Percentiles rank a stretch among this genome's conserved stretches.
These are phyloP conservation scores for Channa maculata DNA, from an alignment of 2,113 vertebrate species.

Conservation along the genomic window DNA sequence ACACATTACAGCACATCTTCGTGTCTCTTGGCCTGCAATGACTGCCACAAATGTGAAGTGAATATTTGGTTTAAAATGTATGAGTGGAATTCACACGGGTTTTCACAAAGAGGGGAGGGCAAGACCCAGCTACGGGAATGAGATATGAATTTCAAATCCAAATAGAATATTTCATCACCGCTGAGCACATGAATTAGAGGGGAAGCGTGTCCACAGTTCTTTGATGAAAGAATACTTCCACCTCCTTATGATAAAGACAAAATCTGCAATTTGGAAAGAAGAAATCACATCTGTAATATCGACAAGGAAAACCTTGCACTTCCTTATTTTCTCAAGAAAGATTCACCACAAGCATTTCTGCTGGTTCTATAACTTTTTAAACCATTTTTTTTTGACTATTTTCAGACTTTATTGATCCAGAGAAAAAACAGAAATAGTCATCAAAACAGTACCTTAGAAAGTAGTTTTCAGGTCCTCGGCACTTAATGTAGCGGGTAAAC, in stretches of 20 bases:
- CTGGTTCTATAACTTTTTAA: not conserved
- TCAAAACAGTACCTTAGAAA: conserved; percentile 3
- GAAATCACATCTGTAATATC: conserved; percentile 14
- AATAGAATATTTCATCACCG: conserved; percentile 73
- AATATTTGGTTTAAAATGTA: conserved; percentile 54
- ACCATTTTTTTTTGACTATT: conserved; percentile 6
- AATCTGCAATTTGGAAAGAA: conserved; percentile 22
- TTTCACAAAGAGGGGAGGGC: conserved; percentile 26
- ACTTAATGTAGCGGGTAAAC: conserved; percentile 43
- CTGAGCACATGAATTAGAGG: conserved; percentile 56
- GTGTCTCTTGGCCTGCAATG: conserved; percentile 58
- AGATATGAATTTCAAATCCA: conserved; percentile 72
- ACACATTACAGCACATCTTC: conserved; percentile 65
- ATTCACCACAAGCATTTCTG: conserved; percentile 21
- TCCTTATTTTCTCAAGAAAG: conserved; percentile 30
- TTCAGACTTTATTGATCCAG: not conserved
- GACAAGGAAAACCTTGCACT: conserved; percentile 8
- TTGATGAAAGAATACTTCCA: conserved; percentile 43
- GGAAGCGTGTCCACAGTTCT: conserved; percentile 44
- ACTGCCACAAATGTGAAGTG: conserved; percentile 38
- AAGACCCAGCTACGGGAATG: conserved; percentile 30
- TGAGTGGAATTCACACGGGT: conserved; percentile 50
- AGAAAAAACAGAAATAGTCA: not conserved
- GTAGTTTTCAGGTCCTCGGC: conserved; percentile 7
- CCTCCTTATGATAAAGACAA: conserved; percentile 50